A percentile compares a stretch with the other conserved stretches of the same genome.
Evolutionary conservation across 2,797 vertebrate species (phyloP).

Genomic region (Acridotheres tristis): DNA sequence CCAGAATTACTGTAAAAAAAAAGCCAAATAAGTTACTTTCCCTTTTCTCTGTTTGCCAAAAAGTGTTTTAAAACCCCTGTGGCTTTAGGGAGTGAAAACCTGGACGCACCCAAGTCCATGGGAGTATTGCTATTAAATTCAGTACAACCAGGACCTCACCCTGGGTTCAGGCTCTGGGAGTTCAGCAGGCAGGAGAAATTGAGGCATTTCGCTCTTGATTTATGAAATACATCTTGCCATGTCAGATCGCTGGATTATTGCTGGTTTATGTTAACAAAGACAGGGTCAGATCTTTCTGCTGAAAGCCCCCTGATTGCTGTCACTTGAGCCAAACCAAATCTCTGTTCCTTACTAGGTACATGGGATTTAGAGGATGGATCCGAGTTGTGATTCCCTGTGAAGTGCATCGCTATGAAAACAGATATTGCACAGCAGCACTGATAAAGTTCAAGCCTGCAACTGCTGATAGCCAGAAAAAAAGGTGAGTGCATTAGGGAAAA

Average conservation of each 20-base stretch:
- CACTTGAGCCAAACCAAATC: not conserved
- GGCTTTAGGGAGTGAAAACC: not conserved
- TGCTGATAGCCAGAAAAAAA: not conserved
- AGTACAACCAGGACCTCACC: not conserved
- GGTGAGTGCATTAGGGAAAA: not conserved
- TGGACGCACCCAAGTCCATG: not conserved
- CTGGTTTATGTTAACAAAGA: not conserved
- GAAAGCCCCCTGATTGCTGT: not conserved
- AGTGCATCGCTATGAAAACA: not conserved
- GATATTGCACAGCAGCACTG: not conserved
- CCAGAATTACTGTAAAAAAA: not conserved
- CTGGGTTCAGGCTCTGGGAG: not conserved
- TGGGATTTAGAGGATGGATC: not conserved
- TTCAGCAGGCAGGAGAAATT: not conserved
- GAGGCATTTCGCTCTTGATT: not conserved
- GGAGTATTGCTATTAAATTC: not conserved
- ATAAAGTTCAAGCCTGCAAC: not conserved
- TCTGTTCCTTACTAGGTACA: not conserved
- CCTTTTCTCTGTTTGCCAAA: not conserved
- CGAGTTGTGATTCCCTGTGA: fast-evolving
- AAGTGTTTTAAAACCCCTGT: not conserved
- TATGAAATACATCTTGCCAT: not conserved
- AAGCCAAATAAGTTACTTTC: not conserved
- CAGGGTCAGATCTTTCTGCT: not conserved
- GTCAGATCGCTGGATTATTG: not conserved